These are phyloP conservation scores for Ornithorhynchus anatinus DNA, from an alignment of 2,113 vertebrate genomes.

Conservation along the genomic window DNA sequence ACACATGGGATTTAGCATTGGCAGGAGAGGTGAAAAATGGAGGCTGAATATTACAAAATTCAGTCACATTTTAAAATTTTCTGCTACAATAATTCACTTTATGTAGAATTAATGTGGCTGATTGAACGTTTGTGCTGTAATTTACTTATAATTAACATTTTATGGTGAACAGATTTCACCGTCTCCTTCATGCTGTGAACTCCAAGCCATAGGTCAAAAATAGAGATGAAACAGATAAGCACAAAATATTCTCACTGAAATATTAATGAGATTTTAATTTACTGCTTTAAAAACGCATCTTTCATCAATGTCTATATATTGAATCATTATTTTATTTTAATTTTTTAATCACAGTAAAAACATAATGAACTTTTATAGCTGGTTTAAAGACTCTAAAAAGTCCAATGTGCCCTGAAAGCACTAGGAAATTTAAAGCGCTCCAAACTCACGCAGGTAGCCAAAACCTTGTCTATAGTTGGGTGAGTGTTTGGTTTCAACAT, in stretches of 20 bases:
- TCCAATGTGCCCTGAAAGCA: conserved; percentile 31
- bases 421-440: conserved; percentile 9
- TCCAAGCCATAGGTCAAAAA: conserved; percentile 84
- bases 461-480: neutral
- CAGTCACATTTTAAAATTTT: conserved; percentile 88
- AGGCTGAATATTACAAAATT: conserved; percentile 77
- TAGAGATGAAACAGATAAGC: conserved; percentile 83
- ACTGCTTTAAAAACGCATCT: conserved; percentile 79
- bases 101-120: conserved; percentile 85
- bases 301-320: conserved; percentile 76
- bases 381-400: conserved; percentile 53
- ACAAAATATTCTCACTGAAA: conserved; percentile 79
- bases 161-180: conserved; percentile 82
- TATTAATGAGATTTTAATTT: conserved; percentile 87
- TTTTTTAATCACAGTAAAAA: conserved; percentile 71
- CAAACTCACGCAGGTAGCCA: conserved; percentile 1
- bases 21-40: conserved; percentile 56
- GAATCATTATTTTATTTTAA: conserved; percentile 74
- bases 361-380: conserved; percentile 67
- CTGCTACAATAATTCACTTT: conserved; percentile 87
- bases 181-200: conserved; percentile 83
- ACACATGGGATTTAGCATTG: conserved; percentile 19
- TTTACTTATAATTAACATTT: conserved; percentile 89
- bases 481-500: neutral
- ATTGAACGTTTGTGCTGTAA: conserved; percentile 84